These are phyloP conservation scores for Ceyx erithaca DNA, from an alignment of 2,797 vertebrate genomes.

Conservation along the genomic window DNA sequence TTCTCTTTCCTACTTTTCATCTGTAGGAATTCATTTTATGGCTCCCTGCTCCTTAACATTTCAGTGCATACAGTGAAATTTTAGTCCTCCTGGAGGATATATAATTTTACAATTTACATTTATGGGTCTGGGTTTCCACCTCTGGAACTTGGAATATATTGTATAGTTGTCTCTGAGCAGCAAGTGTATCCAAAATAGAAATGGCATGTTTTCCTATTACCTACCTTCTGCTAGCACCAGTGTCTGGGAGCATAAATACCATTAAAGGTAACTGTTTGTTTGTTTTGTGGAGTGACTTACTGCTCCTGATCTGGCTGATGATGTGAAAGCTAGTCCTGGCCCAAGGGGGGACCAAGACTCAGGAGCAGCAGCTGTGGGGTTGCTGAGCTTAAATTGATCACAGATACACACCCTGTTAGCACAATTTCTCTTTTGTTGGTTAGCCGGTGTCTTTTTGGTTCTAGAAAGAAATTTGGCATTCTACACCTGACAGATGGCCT, in stretches of 20 bases:
- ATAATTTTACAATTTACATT: not conserved
- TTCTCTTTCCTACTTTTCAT: not conserved
- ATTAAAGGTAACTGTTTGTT: not conserved
- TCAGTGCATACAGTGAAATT: not conserved
- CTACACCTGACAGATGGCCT: conserved; percentile 48
- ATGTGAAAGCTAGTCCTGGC: not conserved
- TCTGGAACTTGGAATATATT: not conserved
- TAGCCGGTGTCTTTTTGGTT: not conserved
- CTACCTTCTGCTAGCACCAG: not conserved
- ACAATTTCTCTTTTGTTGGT: not conserved
- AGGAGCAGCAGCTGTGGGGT: not conserved
- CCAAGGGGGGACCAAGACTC: not conserved
- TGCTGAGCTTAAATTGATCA: not conserved
- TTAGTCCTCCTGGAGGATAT: not conserved
- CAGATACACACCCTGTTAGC: not conserved
- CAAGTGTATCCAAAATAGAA: not conserved
- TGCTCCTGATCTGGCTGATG: not conserved
- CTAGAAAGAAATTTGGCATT: conserved; percentile 21
- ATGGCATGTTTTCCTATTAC: not conserved
- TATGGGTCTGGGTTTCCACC: not conserved
- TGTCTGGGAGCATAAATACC: not conserved
- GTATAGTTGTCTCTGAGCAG: not conserved
- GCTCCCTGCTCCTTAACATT: not conserved
- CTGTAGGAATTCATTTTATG: not conserved
- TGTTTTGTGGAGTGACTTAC: not conserved